Percentiles rank a stretch among this genome's conserved stretches.
These are phyloP conservation scores for Drosophila setosimentum DNA, from an alignment of 2,888 invertebrate species.

Conservation along the genomic window DNA sequence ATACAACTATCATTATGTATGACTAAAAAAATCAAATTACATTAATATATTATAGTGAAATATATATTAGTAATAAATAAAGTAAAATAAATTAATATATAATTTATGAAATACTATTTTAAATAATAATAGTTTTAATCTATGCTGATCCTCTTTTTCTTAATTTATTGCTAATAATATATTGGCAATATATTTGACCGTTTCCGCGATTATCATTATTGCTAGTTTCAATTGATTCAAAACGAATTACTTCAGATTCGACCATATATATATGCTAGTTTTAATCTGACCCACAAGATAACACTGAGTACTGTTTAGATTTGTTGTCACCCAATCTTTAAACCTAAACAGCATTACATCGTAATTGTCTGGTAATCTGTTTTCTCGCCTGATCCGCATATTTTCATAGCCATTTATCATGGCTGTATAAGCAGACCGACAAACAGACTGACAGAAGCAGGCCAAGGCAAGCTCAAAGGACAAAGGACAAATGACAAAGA, in stretches of 20 bases:
- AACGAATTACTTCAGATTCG: not conserved
- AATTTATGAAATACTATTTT: not conserved
- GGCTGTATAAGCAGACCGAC: constrained; percentile 9
- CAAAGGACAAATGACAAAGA: constrained; percentile 6
- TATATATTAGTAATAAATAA: not conserved
- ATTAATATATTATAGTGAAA: not conserved
- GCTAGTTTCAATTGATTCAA: not conserved
- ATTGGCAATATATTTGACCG: not conserved
- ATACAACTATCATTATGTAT: too few relatives aligned
- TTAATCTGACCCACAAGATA: not conserved
- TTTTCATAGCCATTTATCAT: constrained; percentile 13
- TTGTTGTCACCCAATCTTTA: not conserved
- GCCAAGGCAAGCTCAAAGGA: not conserved
- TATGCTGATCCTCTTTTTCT: not conserved
- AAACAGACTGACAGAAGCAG: not conserved
- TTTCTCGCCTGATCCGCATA: not conserved
- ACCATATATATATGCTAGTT: not conserved
- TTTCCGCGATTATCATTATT: not conserved
- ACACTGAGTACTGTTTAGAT: not conserved
- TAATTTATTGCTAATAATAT: not conserved
- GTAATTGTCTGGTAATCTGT: not conserved
- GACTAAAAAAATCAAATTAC: not conserved
- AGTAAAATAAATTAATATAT: not conserved
- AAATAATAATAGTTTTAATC: not conserved
- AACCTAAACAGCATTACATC: not conserved